A percentile compares a stretch with the other conserved stretches of the same genome.
phyloP scores from a whole-genome alignment of 2,797 vertebrate genomes.

The Anabas testudineus region DNA sequence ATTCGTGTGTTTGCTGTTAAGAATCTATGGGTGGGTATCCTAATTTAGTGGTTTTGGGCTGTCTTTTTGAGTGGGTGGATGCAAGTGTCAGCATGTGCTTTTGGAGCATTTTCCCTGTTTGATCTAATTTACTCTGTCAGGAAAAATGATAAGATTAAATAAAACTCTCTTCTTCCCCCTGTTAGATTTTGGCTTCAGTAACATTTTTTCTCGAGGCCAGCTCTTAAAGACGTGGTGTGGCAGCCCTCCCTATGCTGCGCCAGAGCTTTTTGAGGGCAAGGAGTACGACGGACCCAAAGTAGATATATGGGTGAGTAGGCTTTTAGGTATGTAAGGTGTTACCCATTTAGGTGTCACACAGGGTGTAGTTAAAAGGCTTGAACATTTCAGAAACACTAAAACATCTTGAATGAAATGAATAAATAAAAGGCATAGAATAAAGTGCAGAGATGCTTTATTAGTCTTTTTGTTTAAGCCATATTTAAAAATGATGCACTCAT shows the following conservation, averaged over 20 bases:
- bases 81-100: slow-evolving; percentile 61
- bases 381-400: neutral
- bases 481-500: neutral
- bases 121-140: slow-evolving; percentile 26
- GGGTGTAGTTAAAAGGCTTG: neutral
- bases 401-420: neutral
- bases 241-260: slow-evolving; percentile 96
- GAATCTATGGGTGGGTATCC: slow-evolving; percentile 21
- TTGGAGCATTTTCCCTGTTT: slow-evolving; percentile 20
- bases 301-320: slow-evolving; percentile 94
- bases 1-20: slow-evolving; percentile 15
- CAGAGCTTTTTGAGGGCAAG: slow-evolving; percentile 97
- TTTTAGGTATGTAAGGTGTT: neutral
- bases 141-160: slow-evolving; percentile 21
- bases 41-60: slow-evolving; percentile 25
- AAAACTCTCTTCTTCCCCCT: slow-evolving; percentile 9
- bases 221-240: slow-evolving; percentile 99
- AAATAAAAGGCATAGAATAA: no score
- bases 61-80: slow-evolving; percentile 58
- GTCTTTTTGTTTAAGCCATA: neutral
- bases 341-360: neutral
- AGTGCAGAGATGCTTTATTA: neutral
- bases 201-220: slow-evolving; percentile 96
- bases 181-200: slow-evolving; percentile 98
- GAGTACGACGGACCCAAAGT: slow-evolving; percentile 99